A percentile compares a stretch with the other conserved stretches of the same genome.
These are phyloP conservation scores for Nephrotoma guestfalica DNA, from an alignment of 2,888 invertebrate genomes.

Conservation along the genomic window DNA sequence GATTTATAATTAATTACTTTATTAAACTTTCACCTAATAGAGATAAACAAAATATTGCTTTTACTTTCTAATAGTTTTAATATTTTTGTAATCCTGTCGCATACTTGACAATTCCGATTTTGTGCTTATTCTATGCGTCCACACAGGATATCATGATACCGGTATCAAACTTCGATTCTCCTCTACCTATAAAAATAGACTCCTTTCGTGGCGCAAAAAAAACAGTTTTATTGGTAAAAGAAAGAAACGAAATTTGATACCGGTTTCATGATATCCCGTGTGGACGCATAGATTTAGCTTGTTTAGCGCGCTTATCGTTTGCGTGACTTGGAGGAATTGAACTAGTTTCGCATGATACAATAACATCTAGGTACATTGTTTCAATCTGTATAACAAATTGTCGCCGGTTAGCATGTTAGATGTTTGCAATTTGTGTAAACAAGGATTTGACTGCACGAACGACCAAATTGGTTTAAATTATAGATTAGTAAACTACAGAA, in stretches of 20 bases:
- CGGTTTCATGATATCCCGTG: no score
- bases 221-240: no score
- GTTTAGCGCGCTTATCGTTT: background rate
- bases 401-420: background rate
- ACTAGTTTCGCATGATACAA: background rate
- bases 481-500: no score
- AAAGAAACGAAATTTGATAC: no score
- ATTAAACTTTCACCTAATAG: background rate
- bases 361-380: background rate
- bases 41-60: background rate
- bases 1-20: background rate
- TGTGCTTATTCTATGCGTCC: no score
- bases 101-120: background rate
- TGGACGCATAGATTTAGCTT: background rate
- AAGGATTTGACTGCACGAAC: background rate
- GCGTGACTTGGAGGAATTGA: background rate
- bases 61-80: background rate
- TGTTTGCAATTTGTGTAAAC: background rate
- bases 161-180: no score
- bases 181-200: no score
- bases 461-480: no score
- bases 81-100: background rate
- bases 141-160: no score
- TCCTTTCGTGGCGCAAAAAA: no score
- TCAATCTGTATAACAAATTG: background rate